Base-by-base conservation (phyloP, 2,113 vertebrate species). In the Xiphorhynchus elegans region DNA sequence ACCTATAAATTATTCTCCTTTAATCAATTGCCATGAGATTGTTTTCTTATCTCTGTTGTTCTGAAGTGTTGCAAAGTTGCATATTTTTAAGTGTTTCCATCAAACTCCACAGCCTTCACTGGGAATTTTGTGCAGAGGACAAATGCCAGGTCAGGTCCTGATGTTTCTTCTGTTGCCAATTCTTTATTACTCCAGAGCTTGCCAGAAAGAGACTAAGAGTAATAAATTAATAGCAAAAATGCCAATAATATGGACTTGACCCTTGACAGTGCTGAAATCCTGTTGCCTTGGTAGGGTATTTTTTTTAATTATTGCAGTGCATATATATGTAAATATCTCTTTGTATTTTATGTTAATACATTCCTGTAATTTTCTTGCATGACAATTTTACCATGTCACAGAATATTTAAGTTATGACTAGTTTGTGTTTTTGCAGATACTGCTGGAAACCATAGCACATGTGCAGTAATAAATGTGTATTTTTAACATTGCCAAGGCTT, bases 401-500 rank as follows among this genome's bases (percentile, higher is more conserved):
- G 66, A 50, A 6, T 66, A 64, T 83, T 90, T 93, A 31, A 84
- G 77, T 95, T 89, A 73, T 4, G 64, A 53, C 20, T 8, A 31
- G 33, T 78, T 23, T 78, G 93, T 96, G 95, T 86, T 90, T 87
- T 50, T 91, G 92, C 90, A 91, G 91, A 25, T 59, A 16, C 73
- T 47, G 85, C 64, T 1, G 7, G 92, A 66, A 84, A 72, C 84
- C 93, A 87, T 72, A 69, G 90, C 78, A 1, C 68, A 46, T 2
- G 81, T 91, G 95, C 44, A 86, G 95, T 97, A 96, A 96, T 97
- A 97, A 97, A 97, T 62, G 72, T 91, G 93, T 91, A 63, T 96
- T 97, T 93, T 94, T 97, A 93, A 93, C 81, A 76, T 21, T 39
- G 82, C 59, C 80, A 42, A 17, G 46, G 15, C 2, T 44, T 13